Base-by-base conservation (phyloP, 92 coral and sea anemone species). In the Metridium senile region DNA sequence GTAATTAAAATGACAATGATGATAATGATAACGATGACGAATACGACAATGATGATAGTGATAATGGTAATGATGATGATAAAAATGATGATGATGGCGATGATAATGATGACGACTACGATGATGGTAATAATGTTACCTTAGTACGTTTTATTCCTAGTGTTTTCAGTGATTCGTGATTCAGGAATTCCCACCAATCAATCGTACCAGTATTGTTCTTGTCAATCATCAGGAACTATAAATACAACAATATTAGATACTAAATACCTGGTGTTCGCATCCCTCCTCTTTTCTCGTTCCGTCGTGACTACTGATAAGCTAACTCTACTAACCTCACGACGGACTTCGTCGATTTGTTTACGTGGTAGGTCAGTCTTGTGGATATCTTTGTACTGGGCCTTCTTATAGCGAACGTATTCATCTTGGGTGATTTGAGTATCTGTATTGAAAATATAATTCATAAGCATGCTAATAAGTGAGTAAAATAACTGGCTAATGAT, bases 181-280 rank as follows among this genome's bases (percentile, higher is more conserved):
- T 91, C 31, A 93, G 88, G 56, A 93, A 93, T 79, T 93, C 98
- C 98, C 98, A 93, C 98, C 98, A 93, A 66, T 93, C 98, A 34
- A 93, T 91, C 26, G 95, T 90, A 10, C 98, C 92, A 31, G 98
- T 93, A 34, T 75, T 82, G 80, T 93, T 91, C 71, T 89, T 93
- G 58, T 93, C 98, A 81, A 93, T 91, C 82, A 66, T 79, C 32
- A 82, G 86, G 32, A 93, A 93, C 98, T 93, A 66, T 11, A 56
- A 16, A 32, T 62, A 2, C 70, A 45, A 20, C 70, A 25, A 27
- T 58, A 21, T 59, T 13, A 29, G 11, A 57, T 3, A 4, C 9
- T 57, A 20, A 2, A 26, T 57, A 4, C 28, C 23, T n/a, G n/a
- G n/a, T n/a, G n/a, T n/a, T n/a, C n/a, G n/a, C n/a, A n/a, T n/a